Conservation (phyloP, 2,113 vertebrate genomes). For the Lophotis ruficrista region DNA sequence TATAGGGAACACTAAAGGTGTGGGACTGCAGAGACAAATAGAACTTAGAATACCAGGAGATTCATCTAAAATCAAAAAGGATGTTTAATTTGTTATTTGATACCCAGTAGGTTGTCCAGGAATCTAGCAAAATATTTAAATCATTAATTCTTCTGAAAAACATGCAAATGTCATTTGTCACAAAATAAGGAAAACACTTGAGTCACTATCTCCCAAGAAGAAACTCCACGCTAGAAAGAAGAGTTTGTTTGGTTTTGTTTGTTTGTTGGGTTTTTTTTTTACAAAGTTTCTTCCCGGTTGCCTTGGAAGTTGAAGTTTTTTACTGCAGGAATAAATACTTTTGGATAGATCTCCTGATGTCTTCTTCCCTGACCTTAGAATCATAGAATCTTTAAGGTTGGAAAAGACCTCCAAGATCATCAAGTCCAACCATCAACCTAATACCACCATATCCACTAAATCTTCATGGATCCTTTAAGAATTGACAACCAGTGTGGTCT, state of each 20-base stretch:
- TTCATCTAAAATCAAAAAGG: background rate
- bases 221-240: background rate
- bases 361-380: background rate
- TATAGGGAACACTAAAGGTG: background rate
- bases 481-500: background rate
- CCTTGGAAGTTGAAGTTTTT: background rate
- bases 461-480: background rate
- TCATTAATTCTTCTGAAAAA: conserved; percentile 12
- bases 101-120: background rate
- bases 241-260: background rate
- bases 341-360: background rate
- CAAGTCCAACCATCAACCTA: too few species aligned
- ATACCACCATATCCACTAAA: too few species aligned
- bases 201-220: background rate
- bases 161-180: background rate
- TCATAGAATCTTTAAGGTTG: too few species aligned
- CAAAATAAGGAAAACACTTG: background rate
- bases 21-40: background rate
- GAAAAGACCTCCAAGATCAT: too few species aligned
- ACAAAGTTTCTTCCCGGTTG: background rate
- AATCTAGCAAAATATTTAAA: background rate
- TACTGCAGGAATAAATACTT: background rate
- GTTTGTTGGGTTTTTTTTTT: background rate
- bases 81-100: background rate
- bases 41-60: background rate